A percentile compares a stretch with the other conserved stretches of the same genome.
phyloP scores from a whole-genome alignment of 2,888 invertebrate genomes.

The Eutolmus rufibarbis region DNA sequence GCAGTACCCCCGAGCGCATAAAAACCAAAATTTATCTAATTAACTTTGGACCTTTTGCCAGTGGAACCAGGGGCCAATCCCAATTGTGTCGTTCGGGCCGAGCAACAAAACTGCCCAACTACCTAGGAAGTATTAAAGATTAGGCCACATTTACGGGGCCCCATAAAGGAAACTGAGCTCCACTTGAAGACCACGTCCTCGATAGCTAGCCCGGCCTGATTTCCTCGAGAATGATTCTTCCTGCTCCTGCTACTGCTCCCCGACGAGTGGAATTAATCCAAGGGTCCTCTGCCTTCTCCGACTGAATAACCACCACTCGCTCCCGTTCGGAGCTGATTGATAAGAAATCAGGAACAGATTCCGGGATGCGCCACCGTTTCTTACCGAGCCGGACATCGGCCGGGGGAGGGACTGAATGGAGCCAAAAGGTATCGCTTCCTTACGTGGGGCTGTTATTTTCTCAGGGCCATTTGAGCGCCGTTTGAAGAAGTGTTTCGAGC shows the following conservation, averaged over 20 bases:
- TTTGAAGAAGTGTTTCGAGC: not conserved
- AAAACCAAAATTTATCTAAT: constrained; percentile 38
- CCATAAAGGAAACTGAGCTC: not conserved
- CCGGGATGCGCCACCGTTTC: not conserved
- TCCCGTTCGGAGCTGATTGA: not conserved
- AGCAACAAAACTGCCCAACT: constrained; percentile 29
- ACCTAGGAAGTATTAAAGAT: constrained; percentile 20
- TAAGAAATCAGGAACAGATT: constrained; percentile 6
- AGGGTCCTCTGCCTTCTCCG: not conserved
- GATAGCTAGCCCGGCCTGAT: not conserved
- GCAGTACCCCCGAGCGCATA: constrained; percentile 7
- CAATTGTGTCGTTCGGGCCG: constrained; percentile 14
- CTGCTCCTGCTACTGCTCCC: not conserved
- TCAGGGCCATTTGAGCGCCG: not conserved
- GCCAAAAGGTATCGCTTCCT: not conserved
- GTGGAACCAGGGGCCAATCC: constrained; percentile 2
- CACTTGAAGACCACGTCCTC: not conserved
- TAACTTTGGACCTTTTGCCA: constrained; percentile 30
- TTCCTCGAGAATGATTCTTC: not conserved
- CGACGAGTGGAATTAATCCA: constrained; percentile 3
- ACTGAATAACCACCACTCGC: not conserved
- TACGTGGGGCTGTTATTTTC: not conserved
- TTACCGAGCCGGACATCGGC: not conserved
- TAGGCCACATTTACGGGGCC: not conserved
- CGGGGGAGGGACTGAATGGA: not conserved